Conservation (phyloP, 2,113 vertebrate species). For the Aegithalos caudatus region DNA sequence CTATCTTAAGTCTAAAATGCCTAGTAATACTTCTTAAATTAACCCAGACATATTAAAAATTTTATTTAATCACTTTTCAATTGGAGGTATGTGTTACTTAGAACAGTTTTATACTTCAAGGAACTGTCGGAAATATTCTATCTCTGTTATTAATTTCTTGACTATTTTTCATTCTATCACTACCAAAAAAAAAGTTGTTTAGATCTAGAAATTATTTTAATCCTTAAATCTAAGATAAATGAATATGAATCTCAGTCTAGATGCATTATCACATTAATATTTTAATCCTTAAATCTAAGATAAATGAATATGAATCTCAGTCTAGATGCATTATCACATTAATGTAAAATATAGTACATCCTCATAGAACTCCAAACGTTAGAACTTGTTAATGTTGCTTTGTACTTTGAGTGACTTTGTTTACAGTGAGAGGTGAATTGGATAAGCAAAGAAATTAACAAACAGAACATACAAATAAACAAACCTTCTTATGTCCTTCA, state of each 20-base stretch:
- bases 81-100: background rate
- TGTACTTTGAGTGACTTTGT: background rate
- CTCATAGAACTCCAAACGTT: background rate
- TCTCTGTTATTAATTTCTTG: background rate
- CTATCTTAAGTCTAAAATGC: background rate
- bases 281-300: background rate
- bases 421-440: background rate
- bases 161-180: background rate
- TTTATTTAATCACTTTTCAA: background rate
- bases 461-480: background rate
- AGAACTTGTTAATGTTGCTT: background rate
- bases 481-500: background rate
- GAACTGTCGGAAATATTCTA: background rate
- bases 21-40: background rate
- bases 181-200: background rate
- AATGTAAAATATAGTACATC: background rate
- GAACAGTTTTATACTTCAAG: background rate
- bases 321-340: background rate
- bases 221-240: background rate
- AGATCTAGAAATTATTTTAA: background rate
- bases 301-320: background rate
- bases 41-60: background rate
- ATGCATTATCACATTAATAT: background rate
- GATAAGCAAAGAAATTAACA: background rate
- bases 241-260: background rate